A percentile compares a stretch with the other conserved stretches of the same genome.
Conservation (phyloP, 2,888 invertebrate genomes). For the Leucophora obtusa region DNA sequence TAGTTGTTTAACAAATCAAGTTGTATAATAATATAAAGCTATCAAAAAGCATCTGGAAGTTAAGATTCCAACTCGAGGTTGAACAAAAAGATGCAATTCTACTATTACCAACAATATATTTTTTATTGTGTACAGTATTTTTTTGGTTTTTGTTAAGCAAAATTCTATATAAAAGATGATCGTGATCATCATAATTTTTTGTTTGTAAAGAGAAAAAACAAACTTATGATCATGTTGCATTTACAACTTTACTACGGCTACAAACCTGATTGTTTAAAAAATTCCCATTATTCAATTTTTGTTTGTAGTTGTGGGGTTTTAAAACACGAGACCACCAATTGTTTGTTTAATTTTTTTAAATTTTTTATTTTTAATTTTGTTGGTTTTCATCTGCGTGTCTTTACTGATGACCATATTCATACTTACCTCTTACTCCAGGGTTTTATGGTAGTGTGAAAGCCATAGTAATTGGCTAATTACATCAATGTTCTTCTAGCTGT, state of each 20-base stretch:
- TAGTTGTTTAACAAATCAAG: constrained; percentile 11
- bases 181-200: constrained; percentile 57
- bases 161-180: constrained; percentile 38
- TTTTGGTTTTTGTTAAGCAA: constrained; percentile 6
- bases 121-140: constrained; percentile 27
- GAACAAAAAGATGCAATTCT: background rate
- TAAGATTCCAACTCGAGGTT: background rate
- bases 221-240: constrained; percentile 40
- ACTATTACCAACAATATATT: constrained; percentile 35
- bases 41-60: constrained; percentile 37
- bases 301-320: constrained; percentile 23
- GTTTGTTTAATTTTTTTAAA: constrained; percentile 4
- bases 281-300: constrained; percentile 45
- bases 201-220: background rate
- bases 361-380: background rate
- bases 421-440: constrained; percentile 9
- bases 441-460: constrained; percentile 70
- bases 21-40: constrained; percentile 18
- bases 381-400: constrained; percentile 3
- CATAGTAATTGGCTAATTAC: constrained; percentile 74
- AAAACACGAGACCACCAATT: constrained; percentile 44
- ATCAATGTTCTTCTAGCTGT: constrained; percentile 61
- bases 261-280: constrained; percentile 28
- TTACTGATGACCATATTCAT: constrained; percentile 35
- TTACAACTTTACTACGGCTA: background rate